A percentile compares a stretch with the other conserved stretches of the same genome.
Evolutionary conservation across 2,797 vertebrate species (phyloP).

Genomic region (Ptychadena robeensis): DNA sequence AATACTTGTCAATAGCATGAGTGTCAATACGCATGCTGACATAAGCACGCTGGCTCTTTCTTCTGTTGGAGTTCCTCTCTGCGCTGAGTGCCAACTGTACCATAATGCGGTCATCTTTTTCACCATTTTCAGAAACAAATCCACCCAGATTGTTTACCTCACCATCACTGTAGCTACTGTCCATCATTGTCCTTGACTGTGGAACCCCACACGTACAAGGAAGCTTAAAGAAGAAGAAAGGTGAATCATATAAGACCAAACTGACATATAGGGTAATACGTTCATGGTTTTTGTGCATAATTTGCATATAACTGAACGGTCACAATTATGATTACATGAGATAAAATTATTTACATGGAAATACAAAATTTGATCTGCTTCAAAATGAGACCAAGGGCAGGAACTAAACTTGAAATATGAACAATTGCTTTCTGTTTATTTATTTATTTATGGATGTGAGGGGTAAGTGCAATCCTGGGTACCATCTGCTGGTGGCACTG

Average conservation of each 20-base stretch:
- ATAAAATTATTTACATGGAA: no score
- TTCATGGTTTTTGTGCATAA: no score
- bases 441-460: no score
- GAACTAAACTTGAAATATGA: no score
- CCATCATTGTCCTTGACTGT: conserved; percentile 78
- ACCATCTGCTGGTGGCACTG: no score
- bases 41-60: conserved; percentile 76
- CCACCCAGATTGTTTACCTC: conserved; percentile 81
- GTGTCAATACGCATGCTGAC: conserved; percentile 87
- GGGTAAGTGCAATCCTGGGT: no score
- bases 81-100: conserved; percentile 82
- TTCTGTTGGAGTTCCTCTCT: conserved; percentile 76
- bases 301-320: no score
- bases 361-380: no score
- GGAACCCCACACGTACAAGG: conserved; percentile 81
- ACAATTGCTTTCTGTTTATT: no score
- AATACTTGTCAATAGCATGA: conserved; percentile 91
- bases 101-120: conserved; percentile 84
- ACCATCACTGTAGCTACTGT: conserved; percentile 82
- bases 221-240: conserved; percentile 71
- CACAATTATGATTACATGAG: no score
- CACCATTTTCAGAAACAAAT: conserved; percentile 77
- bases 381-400: no score
- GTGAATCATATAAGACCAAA: neutral
- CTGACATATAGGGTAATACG: no score